A percentile compares a stretch with the other conserved stretches of the same genome.
phyloP scores from a whole-genome alignment of 2,888 invertebrate species.

The Nemotelus pantherinus region DNA sequence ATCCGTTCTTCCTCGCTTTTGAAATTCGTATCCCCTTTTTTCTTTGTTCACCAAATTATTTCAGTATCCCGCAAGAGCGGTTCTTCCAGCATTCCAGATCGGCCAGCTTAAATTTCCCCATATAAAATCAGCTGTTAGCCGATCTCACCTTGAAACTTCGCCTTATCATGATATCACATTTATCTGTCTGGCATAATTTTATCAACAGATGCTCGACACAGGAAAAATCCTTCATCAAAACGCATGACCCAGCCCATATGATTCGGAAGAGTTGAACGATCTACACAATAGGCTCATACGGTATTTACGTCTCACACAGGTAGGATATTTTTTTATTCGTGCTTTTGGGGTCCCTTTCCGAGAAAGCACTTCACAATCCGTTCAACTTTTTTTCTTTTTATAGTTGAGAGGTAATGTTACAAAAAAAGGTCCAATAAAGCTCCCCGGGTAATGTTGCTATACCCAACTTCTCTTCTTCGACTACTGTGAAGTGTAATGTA shows the following conservation, averaged over 20 bases:
- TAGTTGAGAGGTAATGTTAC: constrained; percentile 76
- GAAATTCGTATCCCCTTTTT: no score
- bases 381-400: constrained; percentile 81
- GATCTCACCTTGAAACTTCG: no score
- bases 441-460: constrained; percentile 88
- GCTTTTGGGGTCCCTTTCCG: not conserved
- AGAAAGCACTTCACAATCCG: constrained; percentile 64
- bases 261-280: constrained; percentile 80
- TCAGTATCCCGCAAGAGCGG: no score
- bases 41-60: no score
- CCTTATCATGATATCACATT: no score
- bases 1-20: no score
- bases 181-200: constrained; percentile 52
- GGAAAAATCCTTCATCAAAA: constrained; percentile 76
- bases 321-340: constrained; percentile 33
- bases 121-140: no score
- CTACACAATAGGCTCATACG: constrained; percentile 78
- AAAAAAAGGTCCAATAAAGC: constrained; percentile 82
- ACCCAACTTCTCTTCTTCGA: constrained; percentile 69
- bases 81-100: no score
- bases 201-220: constrained; percentile 67
- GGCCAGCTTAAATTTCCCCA: no score
- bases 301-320: constrained; percentile 59
- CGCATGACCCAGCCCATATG: constrained; percentile 87
- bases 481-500: constrained; percentile 69